phyloP scores from a whole-genome alignment of 2,888 invertebrate species.

The Drosophila greeni region DNA sequence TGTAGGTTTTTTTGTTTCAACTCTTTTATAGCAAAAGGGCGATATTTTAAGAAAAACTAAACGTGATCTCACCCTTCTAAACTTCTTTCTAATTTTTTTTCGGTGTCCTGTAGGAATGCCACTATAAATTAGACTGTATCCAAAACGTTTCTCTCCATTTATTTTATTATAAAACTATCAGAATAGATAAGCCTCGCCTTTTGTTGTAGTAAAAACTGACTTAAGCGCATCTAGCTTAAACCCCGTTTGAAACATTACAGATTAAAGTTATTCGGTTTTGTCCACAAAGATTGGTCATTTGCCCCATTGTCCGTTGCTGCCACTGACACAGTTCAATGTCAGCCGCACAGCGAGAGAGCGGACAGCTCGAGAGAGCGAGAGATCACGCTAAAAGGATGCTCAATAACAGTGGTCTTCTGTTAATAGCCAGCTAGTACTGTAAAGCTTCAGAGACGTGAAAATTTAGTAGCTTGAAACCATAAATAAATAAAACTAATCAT shows the following conservation, averaged over 20 bases:
- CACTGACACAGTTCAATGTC: slow-evolving; percentile 70
- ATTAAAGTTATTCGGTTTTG: not conserved
- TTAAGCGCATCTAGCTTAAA: too few species aligned
- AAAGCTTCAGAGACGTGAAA: not conserved
- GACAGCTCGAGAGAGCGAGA: slow-evolving; percentile 14
- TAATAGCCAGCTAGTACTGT: slow-evolving; percentile 8
- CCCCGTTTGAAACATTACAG: too few species aligned
- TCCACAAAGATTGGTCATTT: not conserved
- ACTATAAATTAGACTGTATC: too few species aligned
- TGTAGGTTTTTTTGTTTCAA: not conserved
- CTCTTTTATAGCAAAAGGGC: not conserved
- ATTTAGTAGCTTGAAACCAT: not conserved
- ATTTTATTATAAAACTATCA: not conserved
- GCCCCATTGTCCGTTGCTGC: slow-evolving; percentile 34
- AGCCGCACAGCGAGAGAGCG: slow-evolving; percentile 21
- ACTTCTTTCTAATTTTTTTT: not conserved
- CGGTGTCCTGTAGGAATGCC: too few species aligned
- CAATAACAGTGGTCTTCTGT: slow-evolving; percentile 24
- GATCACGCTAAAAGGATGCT: slow-evolving; percentile 33
- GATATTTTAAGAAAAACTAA: not conserved
- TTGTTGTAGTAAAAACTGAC: too few species aligned
- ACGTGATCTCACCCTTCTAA: too few species aligned
- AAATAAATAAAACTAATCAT: not conserved
- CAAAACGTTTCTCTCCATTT: too few species aligned
- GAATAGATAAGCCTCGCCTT: too few species aligned